Evolutionary conservation across 1,140 invertebrate species (phyloP).

Genomic region (Oryctes rhinoceros): DNA sequence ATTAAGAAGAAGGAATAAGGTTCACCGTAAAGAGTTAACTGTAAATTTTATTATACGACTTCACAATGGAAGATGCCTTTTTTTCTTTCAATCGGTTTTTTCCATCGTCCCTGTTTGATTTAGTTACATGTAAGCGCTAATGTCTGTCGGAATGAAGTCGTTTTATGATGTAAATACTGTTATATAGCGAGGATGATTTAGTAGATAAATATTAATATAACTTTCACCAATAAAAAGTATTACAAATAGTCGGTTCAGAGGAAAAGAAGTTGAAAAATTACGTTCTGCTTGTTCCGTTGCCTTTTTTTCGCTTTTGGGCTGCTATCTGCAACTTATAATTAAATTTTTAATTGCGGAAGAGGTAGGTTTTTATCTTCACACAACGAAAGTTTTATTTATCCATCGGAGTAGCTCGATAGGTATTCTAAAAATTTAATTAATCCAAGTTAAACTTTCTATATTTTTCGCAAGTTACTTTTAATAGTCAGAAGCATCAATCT

Average conservation of each 20-base stretch:
- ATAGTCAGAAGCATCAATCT: background rate
- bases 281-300: background rate
- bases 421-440: background rate
- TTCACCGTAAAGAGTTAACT: constrained; percentile 27
- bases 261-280: background rate
- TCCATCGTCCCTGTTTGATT: background rate
- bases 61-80: background rate
- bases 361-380: background rate
- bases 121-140: constrained; percentile 18
- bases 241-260: background rate
- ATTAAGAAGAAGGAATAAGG: constrained; percentile 34
- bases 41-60: constrained; percentile 31
- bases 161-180: constrained; percentile 34
- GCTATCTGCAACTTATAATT: background rate
- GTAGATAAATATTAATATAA: constrained; percentile 1
- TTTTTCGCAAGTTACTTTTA: background rate
- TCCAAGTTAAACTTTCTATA: background rate
- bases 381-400: background rate
- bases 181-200: background rate
- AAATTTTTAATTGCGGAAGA: background rate
- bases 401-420: background rate
- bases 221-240: constrained; percentile 16
- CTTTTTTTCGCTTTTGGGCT: background rate
- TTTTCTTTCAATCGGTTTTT: constrained; percentile 31
- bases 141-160: constrained; percentile 21